Conservation (phyloP, 2,113 vertebrate genomes). For the Oncorhynchus mykiss region DNA sequence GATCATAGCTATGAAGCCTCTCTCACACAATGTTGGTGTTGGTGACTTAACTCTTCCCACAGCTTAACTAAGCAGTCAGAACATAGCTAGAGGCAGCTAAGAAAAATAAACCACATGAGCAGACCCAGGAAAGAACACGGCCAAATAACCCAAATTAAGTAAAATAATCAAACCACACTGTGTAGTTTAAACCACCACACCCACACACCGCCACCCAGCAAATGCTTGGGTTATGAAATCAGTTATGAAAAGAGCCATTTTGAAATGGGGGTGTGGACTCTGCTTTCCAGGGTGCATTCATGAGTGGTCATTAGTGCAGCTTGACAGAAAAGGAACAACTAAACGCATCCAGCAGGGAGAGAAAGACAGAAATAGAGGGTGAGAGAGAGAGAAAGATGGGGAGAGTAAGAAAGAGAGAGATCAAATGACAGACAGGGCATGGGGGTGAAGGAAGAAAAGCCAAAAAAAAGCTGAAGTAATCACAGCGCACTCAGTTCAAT, state of each 20-base stretch:
- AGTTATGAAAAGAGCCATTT: constrained; percentile 17
- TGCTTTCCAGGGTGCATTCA: too few species aligned
- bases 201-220: constrained; percentile 14
- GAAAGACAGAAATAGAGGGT: too few species aligned
- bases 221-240: constrained; percentile 40
- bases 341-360: too few species aligned
- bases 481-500: neutral
- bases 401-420: neutral
- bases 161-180: constrained; percentile 1
- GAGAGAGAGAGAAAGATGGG: neutral
- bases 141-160: neutral
- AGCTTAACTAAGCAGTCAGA: neutral
- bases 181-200: constrained; percentile 1
- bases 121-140: neutral
- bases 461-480: neutral
- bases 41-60: neutral
- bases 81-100: neutral
- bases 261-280: neutral
- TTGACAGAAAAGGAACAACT: too few species aligned
- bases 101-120: neutral
- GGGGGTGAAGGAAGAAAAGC: neutral
- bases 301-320: too few species aligned
- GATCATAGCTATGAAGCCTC: neutral
- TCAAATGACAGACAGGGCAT: neutral
- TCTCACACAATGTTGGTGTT: neutral